These are phyloP conservation scores for Parapristionchus giblindavisi DNA, from an alignment of 2,888 invertebrate genomes.

Conservation along the genomic window DNA sequence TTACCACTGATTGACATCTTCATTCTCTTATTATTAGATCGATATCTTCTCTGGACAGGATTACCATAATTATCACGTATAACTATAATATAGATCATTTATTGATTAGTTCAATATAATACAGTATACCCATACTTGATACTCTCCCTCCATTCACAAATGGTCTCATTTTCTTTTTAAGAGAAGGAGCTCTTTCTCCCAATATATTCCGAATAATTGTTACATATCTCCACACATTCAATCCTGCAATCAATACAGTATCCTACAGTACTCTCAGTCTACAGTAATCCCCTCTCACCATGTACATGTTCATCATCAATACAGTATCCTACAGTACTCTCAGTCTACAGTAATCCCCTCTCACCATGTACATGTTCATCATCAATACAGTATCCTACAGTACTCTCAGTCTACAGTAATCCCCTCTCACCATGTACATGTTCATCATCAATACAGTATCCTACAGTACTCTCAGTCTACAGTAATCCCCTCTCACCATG, in stretches of 20 bases:
- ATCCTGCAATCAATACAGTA: background rate
- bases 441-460: no score
- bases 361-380: no score
- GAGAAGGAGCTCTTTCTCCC: background rate
- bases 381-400: no score
- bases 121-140: background rate
- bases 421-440: no score
- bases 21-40: background rate
- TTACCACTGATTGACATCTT: background rate
- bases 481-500: no score
- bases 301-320: background rate
- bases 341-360: background rate
- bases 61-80: background rate
- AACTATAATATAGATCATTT: constrained; percentile 13
- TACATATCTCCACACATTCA: constrained; percentile 8
- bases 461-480: no score
- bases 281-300: no score
- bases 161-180: constrained; percentile 11
- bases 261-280: background rate
- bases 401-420: no score
- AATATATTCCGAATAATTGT: background rate
- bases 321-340: background rate
- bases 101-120: background rate
- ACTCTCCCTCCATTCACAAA: constrained; percentile 8
- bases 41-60: background rate